Base-by-base conservation (phyloP, 1,140 invertebrate genomes). In the Babylonia areolata region DNA sequence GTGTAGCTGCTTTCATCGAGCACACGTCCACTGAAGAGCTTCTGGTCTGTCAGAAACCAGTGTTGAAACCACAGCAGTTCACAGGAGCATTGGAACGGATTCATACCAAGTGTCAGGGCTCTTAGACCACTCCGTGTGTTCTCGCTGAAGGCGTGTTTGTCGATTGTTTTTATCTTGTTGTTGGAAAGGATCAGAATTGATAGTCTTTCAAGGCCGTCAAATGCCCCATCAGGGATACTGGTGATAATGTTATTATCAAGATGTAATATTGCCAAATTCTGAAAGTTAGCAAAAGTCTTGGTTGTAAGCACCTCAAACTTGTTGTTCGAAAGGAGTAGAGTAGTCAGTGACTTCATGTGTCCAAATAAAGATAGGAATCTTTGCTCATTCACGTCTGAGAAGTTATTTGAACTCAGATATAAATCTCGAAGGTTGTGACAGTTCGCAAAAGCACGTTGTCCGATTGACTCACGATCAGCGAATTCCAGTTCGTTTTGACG, bases 21-120 rank as follows among this genome's bases (percentile, higher is more conserved):
- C 23, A 9, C 33, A 17, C 28, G 69, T 20, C 35, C 28, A 64
- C 11, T 31, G 37, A 86, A 86, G 6, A 81, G 37, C 17, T 33
- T 5, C 3, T 54, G 54, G 17, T 86, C 35, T n/a, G 33, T 15
- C 31, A 31, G 31, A 58, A 82, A 37, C 80, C 85, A 86, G 35
- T 51, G 51, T 51, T 46, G 28, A 58, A 86, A 86, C 85, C 85
- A 86, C 12, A 71, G 23, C 17, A 82, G 11, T 20, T 81, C 33
- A 86, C 85, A 86, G 33, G 37, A 33, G 37, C 85, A 86, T 31
- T 35, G 3, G 46, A 86, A 86, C 23, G 80, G 42, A 77, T 86
- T 86, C 35, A 58, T 6, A 23, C 39, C n/a, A n/a, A 86, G 51
- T 9, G 35, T 46, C 17, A 86, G n/a, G 9, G 28, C 15, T 33